phyloP scores from a whole-genome alignment of 2,888 invertebrate species.

The Lysandra coridon region DNA sequence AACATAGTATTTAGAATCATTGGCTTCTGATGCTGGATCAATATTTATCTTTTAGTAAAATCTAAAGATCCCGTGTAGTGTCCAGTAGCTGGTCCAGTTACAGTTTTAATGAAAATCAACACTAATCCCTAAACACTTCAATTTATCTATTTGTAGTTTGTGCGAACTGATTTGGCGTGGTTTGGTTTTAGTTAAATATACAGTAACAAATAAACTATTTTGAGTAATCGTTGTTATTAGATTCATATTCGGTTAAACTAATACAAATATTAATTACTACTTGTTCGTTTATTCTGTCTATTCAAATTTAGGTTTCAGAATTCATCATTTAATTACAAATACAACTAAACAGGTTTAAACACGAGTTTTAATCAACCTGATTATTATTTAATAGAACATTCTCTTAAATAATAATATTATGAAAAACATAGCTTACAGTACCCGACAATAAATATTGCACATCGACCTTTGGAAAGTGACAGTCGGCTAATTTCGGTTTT shows the following conservation, averaged over 20 bases:
- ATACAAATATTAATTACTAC: conserved; percentile 13
- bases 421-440: too few relatives aligned
- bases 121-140: neutral
- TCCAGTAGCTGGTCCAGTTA: too few relatives aligned
- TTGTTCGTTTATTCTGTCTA: conserved; percentile 9
- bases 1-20: too few relatives aligned
- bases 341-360: neutral
- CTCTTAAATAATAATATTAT: too few relatives aligned
- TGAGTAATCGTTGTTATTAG: neutral
- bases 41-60: too few relatives aligned
- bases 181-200: conserved; percentile 1
- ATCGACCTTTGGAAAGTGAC: too few relatives aligned
- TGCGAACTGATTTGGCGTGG: neutral
- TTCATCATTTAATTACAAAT: conserved; percentile 9
- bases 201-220: neutral
- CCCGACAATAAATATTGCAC: too few relatives aligned
- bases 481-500: too few relatives aligned
- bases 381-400: neutral
- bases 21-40: too few relatives aligned
- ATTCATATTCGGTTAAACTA: neutral
- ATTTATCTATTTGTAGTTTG: neutral
- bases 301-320: conserved; percentile 1
- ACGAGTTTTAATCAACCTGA: neutral
- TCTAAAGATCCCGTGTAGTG: too few relatives aligned
- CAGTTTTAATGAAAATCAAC: too few relatives aligned